Evolutionary conservation across 2,113 vertebrate species (phyloP).

Genomic region (Promerops cafer): DNA sequence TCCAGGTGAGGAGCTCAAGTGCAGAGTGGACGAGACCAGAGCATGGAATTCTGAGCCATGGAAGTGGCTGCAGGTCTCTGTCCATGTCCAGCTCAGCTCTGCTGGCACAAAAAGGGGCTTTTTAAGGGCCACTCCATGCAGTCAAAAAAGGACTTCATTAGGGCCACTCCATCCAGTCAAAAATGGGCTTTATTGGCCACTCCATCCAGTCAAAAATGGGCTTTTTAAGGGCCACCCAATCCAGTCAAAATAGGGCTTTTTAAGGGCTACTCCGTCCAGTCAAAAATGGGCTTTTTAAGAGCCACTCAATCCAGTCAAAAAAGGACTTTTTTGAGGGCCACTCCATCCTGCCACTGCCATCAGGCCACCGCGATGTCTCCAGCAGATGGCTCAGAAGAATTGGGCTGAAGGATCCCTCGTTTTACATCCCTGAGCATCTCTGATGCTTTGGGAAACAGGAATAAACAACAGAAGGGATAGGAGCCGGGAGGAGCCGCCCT

Average conservation of each 20-base stretch:
- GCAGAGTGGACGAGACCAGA: background rate
- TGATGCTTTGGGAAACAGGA: conserved; percentile 24
- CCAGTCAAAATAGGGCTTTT: background rate
- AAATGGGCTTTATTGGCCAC: background rate
- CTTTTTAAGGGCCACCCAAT: rapidly evolving
- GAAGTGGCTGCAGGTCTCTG: background rate
- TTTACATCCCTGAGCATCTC: background rate
- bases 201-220: rapidly evolving
- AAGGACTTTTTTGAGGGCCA: background rate
- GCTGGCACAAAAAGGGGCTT: background rate
- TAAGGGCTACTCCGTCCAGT: rapidly evolving
- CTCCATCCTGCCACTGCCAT: background rate
- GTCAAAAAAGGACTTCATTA: background rate
- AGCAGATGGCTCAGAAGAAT: background rate
- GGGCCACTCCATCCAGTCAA: too few species aligned
- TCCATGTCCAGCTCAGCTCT: background rate
- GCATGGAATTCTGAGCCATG: background rate
- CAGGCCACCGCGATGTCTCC: background rate
- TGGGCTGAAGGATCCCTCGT: background rate
- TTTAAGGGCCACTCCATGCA: too few species aligned
- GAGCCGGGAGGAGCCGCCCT: background rate
- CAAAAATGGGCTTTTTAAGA: background rate
- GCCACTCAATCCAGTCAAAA: background rate
- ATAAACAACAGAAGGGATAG: conserved; percentile 5
- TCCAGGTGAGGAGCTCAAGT: background rate